These are phyloP conservation scores for Pyrocoelia pectoralis DNA, from an alignment of 2,888 invertebrate species.

Conservation along the genomic window DNA sequence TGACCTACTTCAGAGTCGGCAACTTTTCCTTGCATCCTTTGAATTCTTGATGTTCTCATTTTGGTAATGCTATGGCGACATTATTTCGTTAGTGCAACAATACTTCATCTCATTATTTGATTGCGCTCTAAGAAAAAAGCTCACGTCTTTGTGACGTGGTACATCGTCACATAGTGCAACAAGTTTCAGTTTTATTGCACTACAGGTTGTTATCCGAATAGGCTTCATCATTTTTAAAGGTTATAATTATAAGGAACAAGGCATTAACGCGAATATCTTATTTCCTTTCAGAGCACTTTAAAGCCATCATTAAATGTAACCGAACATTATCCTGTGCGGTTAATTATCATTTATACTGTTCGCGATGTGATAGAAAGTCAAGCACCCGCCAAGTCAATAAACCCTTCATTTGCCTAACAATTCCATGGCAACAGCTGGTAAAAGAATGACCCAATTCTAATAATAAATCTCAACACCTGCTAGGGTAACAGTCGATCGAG, in stretches of 20 bases:
- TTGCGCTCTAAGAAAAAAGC: too few relatives aligned
- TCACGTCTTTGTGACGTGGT: too few relatives aligned
- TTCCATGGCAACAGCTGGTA: constrained; percentile 8
- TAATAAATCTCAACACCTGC: constrained; percentile 36
- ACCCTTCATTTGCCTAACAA: not conserved
- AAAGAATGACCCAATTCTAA: constrained; percentile 22
- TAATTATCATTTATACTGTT: not conserved
- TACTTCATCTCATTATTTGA: too few relatives aligned
- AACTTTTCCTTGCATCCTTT: not conserved
- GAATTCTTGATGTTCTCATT: not conserved
- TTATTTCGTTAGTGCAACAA: too few relatives aligned
- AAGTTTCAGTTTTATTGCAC: constrained; percentile 5
- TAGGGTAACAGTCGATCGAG: constrained; percentile 54
- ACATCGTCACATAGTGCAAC: not conserved
- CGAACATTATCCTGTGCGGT: too few relatives aligned
- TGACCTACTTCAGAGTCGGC: not conserved
- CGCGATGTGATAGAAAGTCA: not conserved
- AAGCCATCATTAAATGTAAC: too few relatives aligned
- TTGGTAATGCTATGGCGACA: too few relatives aligned
- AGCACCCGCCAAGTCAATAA: not conserved
- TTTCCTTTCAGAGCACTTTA: too few relatives aligned
- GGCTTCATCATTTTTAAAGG: not conserved
- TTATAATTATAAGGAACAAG: too few relatives aligned
- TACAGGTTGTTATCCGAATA: not conserved
- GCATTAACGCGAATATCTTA: too few relatives aligned